Conservation (phyloP, 2,888 invertebrate species). For the Zootermopsis nevadensis region DNA sequence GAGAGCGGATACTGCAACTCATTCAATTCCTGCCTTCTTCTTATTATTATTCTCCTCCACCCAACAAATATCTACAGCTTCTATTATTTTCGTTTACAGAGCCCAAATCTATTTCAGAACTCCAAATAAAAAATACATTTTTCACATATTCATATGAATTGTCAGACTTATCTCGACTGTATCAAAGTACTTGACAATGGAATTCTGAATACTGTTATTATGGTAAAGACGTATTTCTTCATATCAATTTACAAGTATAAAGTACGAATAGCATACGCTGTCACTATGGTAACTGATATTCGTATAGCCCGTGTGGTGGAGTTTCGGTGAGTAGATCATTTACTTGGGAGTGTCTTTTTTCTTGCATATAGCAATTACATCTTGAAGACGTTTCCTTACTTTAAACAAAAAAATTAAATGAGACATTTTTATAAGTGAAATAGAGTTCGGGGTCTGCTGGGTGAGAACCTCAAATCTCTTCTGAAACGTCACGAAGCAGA, state of each 20-base stretch:
- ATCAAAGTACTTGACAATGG: not conserved
- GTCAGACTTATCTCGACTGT: not conserved
- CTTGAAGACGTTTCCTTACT: too few relatives aligned
- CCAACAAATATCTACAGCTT: slow-evolving; percentile 19
- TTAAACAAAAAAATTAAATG: too few relatives aligned
- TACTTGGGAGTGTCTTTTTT: too few relatives aligned
- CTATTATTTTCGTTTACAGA: slow-evolving; percentile 36
- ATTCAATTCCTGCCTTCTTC: slow-evolving; percentile 34
- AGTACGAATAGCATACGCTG: too few relatives aligned
- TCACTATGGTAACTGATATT: not conserved
- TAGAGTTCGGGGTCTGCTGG: too few relatives aligned
- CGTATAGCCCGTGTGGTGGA: too few relatives aligned
- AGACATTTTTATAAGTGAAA: too few relatives aligned
- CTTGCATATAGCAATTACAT: too few relatives aligned
- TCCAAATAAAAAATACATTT: not conserved
- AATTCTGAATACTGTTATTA: too few relatives aligned
- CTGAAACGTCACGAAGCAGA: too few relatives aligned
- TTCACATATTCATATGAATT: slow-evolving; percentile 7
- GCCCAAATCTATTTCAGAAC: slow-evolving; percentile 25
- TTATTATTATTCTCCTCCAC: not conserved
- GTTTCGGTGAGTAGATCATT: not conserved
- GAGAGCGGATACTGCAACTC: not conserved
- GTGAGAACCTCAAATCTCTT: too few relatives aligned
- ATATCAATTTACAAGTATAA: not conserved
- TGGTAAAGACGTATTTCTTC: not conserved